phyloP scores from a whole-genome alignment of 2,113 vertebrate genomes.

The Gymnobelideus leadbeateri region DNA sequence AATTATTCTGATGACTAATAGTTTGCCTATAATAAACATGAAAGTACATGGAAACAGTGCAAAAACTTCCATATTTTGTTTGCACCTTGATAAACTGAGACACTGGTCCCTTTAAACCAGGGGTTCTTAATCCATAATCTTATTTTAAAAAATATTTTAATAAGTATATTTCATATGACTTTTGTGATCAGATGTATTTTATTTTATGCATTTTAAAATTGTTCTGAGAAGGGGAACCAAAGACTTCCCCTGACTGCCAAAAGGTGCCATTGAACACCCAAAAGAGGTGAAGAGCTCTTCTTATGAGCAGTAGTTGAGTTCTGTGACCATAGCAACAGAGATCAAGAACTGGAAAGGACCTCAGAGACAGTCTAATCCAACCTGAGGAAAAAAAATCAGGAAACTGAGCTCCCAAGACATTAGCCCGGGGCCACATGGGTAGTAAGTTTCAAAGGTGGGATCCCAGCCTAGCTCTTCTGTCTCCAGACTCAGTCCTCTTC shows the following conservation, averaged over 20 bases:
- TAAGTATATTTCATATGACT: neutral
- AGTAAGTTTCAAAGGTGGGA: neutral
- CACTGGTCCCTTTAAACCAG: constrained; percentile 19
- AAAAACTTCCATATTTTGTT: constrained; percentile 21
- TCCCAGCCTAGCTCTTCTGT: neutral
- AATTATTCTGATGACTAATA: constrained; percentile 6
- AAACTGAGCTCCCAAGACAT: neutral
- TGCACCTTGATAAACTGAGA: neutral
- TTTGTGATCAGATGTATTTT: neutral
- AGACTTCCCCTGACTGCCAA: neutral
- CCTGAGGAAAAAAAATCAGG: neutral
- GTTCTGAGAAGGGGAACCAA: neutral
- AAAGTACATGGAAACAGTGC: neutral
- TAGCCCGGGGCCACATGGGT: neutral
- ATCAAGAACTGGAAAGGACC: neutral
- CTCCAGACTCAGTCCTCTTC: too few relatives aligned
- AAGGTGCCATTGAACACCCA: neutral
- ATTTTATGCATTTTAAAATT: neutral
- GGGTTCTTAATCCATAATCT: constrained; percentile 24
- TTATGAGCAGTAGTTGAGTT: neutral
- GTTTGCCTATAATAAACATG: neutral
- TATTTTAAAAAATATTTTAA: neutral
- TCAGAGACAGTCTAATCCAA: neutral
- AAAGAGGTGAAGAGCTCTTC: neutral
- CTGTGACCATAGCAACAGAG: neutral